Base-by-base conservation (phyloP, 2,888 invertebrate species). In the Epiblema foenella region DNA sequence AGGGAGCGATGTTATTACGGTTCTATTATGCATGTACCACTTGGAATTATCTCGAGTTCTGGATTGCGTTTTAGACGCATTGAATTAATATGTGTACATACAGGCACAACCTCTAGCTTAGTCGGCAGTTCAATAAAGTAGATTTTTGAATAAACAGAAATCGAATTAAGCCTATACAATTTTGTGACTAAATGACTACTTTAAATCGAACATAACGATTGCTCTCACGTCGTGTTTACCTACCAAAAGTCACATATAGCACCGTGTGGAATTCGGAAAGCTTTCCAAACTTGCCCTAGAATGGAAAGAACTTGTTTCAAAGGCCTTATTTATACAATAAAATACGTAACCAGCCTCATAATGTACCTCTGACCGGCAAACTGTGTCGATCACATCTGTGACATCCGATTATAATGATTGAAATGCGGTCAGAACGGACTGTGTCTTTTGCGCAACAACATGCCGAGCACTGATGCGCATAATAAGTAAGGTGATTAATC, bases 241-340 rank as follows among this genome's bases (percentile, higher is more conserved):
- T 24, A 3, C 24, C 3, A 37, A 59, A 33, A 46, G 5, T 10
- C 1, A 20, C 60, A 46, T 60, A 46, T 46, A 46, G 5, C 39
- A 24, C 24, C 52, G 18, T 17, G 49, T 11, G 5, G n/a, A 7
- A 64, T 4, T 9, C 64, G 51, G 18, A 37, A 42, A 56, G 46
- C 65, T 57, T 57, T 66, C 54, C 46, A 66, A 57, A 56, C 42
- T 56, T 66, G 54, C 46, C 56, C 39, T 10, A 39, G 18, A 46
- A 46, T 17, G 57, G 42, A 29, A 46, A 58, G 3, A 65, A 56
- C 17, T 29, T 57, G 56, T 42, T 42, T 42, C n/a, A 57, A n/a
- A 57, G 56, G 65, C 57, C 65, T 56, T 66, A 46, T 57, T 56
- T 66, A 51, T 54, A 57, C 71, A 67, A 70, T 70, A 71, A 71